Evolutionary conservation across 2,888 invertebrate species (phyloP), one percentile per base, ranked within the genome.

Genomic region (Hartigia nigra): DNA sequence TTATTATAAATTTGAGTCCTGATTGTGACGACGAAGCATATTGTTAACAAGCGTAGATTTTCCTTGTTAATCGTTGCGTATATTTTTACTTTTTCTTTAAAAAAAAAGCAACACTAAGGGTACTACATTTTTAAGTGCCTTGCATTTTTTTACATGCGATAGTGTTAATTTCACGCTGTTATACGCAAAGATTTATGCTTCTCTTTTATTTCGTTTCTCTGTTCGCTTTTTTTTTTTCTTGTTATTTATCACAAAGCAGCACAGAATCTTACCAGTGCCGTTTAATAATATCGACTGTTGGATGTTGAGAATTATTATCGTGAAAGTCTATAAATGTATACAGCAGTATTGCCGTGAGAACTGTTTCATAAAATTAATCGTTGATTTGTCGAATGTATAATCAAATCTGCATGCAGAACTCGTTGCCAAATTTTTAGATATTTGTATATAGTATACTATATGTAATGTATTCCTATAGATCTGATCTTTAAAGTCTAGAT

Each of bases 381-480:
- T 83, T 81, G 31, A 81, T 80, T 80, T 80, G 80, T 81, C 78
- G 80, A 81, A n/a, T 76, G 74, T 79, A 78, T 74, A 81, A 83
- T 83, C 80, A 76, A 81, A 80, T 79, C 78, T 81, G 39, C 79
- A 76, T 76, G 80, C 77, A 78, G 77, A 81, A 79, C 76, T 78
- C 77, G 79, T 82, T 82, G 84, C 81, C 83, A 84, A 84, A 83
- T 84, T 84, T 77, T 74, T 70, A 80, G 72, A 75, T 81, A 81
- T 81, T 82, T 81, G 79, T 83, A 81, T 74, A 82, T 79, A 80
- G 79, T 55, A 75, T 55, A 55, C 55, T 55, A 55, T 55, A 55
- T 14, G 23, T 55, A 72, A 72, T 32, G 34, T 31, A 72, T 32
- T 32, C 72, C 14, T 32, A 72, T 72, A 72, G 72, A 72, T 72